Conservation (phyloP, 1,140 invertebrate genomes). For the Diachasmimorpha longicaudata region DNA sequence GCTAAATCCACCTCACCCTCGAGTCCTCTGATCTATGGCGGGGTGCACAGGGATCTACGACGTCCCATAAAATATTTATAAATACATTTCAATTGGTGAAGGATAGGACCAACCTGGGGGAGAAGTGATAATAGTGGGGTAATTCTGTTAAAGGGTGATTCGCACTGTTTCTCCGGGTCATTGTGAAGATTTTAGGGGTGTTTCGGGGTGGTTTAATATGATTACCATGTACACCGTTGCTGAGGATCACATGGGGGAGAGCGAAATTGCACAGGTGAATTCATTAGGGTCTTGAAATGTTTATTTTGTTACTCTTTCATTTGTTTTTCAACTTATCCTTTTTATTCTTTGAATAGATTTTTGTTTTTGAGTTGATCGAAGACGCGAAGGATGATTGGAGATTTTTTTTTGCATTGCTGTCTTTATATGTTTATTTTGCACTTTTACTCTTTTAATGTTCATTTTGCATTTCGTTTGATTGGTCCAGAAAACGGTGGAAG, state of each 20-base stretch:
- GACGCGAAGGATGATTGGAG: no score
- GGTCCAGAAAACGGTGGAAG: no score
- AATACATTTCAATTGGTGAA: background rate
- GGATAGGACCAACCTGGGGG: no score
- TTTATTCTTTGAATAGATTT: background rate
- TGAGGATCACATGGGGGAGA: conserved; percentile 59
- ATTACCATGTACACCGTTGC: conserved; percentile 62
- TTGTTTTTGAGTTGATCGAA: no score
- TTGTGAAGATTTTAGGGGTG: no score
- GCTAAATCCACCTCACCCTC: conserved; percentile 22
- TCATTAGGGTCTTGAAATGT: background rate
- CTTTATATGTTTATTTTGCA: no score
- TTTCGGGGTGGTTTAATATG: background rate
- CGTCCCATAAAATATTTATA: conserved; percentile 23
- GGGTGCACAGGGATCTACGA: conserved; percentile 24
- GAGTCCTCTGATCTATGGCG: conserved; percentile 24
- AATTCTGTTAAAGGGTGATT: no score
- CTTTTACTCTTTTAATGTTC: no score
- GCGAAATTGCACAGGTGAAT: conserved; percentile 60
- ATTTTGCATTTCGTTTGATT: no score
- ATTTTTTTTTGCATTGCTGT: no score
- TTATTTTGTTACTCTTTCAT: background rate
- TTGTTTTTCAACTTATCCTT: background rate
- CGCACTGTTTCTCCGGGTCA: no score
- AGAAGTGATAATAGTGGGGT: no score